Evolutionary conservation across 2,888 invertebrate genomes (phyloP), one percentile per base, ranked within the genome.

Genomic region (Uloborus plumipes): DNA sequence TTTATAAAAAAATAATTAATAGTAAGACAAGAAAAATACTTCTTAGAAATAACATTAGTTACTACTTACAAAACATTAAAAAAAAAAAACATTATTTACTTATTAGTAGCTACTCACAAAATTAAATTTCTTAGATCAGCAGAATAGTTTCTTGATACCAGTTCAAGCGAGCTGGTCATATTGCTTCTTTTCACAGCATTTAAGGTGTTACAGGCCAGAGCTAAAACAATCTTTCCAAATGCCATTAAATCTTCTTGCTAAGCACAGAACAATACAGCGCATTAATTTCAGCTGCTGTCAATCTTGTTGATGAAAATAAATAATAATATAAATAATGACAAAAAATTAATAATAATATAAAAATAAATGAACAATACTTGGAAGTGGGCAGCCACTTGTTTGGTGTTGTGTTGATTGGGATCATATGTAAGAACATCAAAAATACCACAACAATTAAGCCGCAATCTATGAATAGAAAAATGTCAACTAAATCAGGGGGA

Each of bases 81-180:
- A n/a, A n/a, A n/a, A n/a, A n/a, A n/a, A n/a, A n/a, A n/a, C n/a
- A n/a, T n/a, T n/a, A n/a, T n/a, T n/a, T n/a, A n/a, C n/a, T n/a
- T n/a, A 55, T 0, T 1, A 18, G n/a, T 15, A 2, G 13, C 4
- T 51, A 89, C 88, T 86, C 91, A 97, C 96, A 96, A 91, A 88
- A 99, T 95, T 85, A 99, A 92, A 90, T 98, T 98, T 89, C 97
- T 93, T 88, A 99, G 93, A 91, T 99, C 99, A 20, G 93, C 91
- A 55, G 98, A 98, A 91, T 98, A 99, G 87, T 94, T 93, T 87
- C 96, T 92, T 81, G 95, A 92, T 86, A 99, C 94, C 86, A 97
- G 92, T 86, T 97, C 97, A 89, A 99, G 92, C 77, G 96, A 96
- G 14, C 94, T 93, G 88, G 94, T 92, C 87, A 98, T 92, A 90